Base-by-base conservation (phyloP, 2,113 vertebrate species). In the Garra rufa region DNA sequence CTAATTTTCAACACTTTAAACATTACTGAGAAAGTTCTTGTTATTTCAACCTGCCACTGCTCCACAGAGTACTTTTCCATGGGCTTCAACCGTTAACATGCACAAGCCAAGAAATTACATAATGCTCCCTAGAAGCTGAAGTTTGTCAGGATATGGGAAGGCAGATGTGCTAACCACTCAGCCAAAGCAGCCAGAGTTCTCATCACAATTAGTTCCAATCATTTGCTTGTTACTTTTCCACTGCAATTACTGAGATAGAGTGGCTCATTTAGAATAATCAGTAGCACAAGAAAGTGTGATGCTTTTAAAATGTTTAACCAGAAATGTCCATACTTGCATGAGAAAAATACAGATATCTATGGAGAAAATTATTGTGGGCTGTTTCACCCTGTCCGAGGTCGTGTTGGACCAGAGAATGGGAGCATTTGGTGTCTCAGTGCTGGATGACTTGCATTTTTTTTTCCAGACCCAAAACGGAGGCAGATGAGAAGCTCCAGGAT, bases 81-180 rank as follows among this genome's bases (percentile, higher is more conserved):
- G 57, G n/a, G 13, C 34, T 28, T 43, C 38, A 44, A 44, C 24
- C 55, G 1, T 50, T 44, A 79, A 63, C 24, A 46, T 28, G 9
- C 28, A 30, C 26, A 48, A 11, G 59, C 78, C 78, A 80, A 67
- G 26, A 17, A 80, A 67, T 80, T 34, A 80, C 57, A 79, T 79
- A 79, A 79, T 63, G 55, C 76, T 61, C 76, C 14, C 76, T 79
- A 63, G 55, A 79, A 61, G 76, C 76, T 61, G 3, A 44, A 43
- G 38, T 63, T 41, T 79, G 43, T 80, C 59, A 30, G 57, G 26
- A 67, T n/a, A 67, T 67, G 41, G 55, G 44, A 63, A 63, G 61
- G 43, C 17, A 79, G 76, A 79, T 63, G 57, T 48, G 41, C 59
- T 80, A 48, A 44, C 6, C 78, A 30, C 10, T 65, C 19, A 67